Conservation (phyloP, 2,797 vertebrate species). For the Chiloscyllium punctatum region DNA sequence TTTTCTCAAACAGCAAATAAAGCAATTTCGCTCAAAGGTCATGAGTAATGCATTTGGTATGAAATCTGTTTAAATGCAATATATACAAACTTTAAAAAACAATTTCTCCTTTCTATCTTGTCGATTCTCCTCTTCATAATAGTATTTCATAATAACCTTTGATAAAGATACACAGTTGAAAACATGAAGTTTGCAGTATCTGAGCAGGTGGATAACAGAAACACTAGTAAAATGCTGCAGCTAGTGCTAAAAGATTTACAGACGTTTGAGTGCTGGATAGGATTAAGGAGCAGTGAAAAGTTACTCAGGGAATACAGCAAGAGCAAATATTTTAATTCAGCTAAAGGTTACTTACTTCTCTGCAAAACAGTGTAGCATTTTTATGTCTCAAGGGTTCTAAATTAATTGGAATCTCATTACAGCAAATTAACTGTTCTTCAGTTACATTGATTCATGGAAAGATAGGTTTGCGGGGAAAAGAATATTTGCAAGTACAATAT, state of each 20-base stretch:
- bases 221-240: neutral
- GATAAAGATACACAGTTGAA: neutral
- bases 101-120: neutral
- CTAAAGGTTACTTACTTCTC: constrained; percentile 28
- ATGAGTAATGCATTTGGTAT: neutral
- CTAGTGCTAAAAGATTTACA: neutral
- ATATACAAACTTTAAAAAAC: neutral
- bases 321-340: constrained; percentile 27
- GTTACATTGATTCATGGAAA: constrained; percentile 3
- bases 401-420: constrained; percentile 17
- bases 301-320: neutral
- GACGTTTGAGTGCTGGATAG: neutral
- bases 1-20: neutral
- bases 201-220: neutral
- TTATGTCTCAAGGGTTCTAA: constrained; percentile 23
- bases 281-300: neutral
- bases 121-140: neutral
- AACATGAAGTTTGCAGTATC: neutral
- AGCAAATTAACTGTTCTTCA: constrained; percentile 9
- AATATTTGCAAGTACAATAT: neutral
- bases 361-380: constrained; percentile 6
- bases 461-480: no score
- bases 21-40: neutral
- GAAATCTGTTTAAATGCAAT: neutral
- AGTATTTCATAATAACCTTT: neutral